Evolutionary conservation across 2,888 invertebrate genomes (phyloP), one percentile per base, ranked within the genome.

Genomic region (Chirona hameri): DNA sequence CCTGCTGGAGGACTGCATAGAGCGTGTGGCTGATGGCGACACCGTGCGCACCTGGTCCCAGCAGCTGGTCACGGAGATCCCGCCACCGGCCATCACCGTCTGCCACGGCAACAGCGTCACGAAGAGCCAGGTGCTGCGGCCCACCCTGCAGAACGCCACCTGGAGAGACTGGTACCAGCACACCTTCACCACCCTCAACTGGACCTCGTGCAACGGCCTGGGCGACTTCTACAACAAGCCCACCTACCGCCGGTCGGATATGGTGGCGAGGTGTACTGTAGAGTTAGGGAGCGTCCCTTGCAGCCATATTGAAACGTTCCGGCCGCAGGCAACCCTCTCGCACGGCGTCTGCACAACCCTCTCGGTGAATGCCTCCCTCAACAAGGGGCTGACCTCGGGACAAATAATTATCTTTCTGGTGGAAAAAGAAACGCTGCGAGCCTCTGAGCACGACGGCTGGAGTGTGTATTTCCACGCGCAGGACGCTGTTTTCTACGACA

Each of bases 21-120:
- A n/a, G n/a, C 65, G 65, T 7, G 65, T n/a, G 10, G 2, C n/a
- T n/a, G 27, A n/a, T 31, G 72, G 72, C 29, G 72, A 31, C 2
- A 72, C 72, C 27, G 29, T 31, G 18, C 72, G 72, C 29, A 29
- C 29, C 15, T 31, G 72, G 72, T 72, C 72, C 31, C 15, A 31
- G 31, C 29, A 18, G 31, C 7, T 31, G 29, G 4, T 31, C 14
- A 5, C 15, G 18, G 12, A 31, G 15, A 72, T 79, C 48, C 18
- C 46, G 0, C 24, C 46, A 14, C 79, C 79, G 79, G 21, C 79
- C 79, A 48, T 79, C 18, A 79, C 79, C 79, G 79, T 79, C 46
- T 79, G 79, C n/a, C 79, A 79, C 48, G 48, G 39, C 46, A 79
- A 79, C 79, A 2, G 12, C 12, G 46, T 48, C 48, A 39, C 2